These are phyloP conservation scores for Acanthosepion lycidas DNA, from an alignment of 2,888 invertebrate species.

Conservation along the genomic window DNA sequence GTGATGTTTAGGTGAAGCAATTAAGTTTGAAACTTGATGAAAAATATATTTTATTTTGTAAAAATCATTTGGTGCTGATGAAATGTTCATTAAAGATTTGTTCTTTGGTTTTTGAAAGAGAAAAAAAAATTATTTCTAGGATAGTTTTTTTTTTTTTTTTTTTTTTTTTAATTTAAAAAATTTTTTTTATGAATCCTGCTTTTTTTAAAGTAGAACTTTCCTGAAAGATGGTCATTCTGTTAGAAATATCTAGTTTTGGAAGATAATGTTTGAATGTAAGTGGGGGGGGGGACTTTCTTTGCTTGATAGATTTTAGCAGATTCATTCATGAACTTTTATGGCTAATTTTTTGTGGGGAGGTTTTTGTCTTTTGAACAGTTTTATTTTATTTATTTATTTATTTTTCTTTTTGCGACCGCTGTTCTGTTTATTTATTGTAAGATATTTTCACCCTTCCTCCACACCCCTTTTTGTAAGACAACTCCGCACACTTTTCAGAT, in stretches of 20 bases:
- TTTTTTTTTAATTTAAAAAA: too few species aligned
- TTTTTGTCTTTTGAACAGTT: background rate
- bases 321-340: background rate
- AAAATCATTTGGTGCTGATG: background rate
- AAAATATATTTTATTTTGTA: background rate
- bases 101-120: background rate
- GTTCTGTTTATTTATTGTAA: background rate
- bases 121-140: background rate
- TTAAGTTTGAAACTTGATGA: background rate
- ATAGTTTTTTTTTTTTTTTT: background rate
- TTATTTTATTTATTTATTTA: background rate
- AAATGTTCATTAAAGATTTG: background rate
- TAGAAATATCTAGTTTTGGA: background rate
- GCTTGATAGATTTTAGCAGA: background rate
- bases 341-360: too few species aligned
- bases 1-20: too few species aligned
- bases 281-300: background rate
- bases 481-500: constrained; percentile 33
- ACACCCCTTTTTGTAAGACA: background rate
- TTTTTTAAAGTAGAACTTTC: background rate
- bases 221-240: background rate
- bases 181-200: background rate
- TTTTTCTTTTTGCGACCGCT: background rate
- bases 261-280: background rate
- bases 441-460: background rate